These are phyloP conservation scores for Vultur gryphus DNA, from an alignment of 2,797 vertebrate species.

Conservation along the genomic window DNA sequence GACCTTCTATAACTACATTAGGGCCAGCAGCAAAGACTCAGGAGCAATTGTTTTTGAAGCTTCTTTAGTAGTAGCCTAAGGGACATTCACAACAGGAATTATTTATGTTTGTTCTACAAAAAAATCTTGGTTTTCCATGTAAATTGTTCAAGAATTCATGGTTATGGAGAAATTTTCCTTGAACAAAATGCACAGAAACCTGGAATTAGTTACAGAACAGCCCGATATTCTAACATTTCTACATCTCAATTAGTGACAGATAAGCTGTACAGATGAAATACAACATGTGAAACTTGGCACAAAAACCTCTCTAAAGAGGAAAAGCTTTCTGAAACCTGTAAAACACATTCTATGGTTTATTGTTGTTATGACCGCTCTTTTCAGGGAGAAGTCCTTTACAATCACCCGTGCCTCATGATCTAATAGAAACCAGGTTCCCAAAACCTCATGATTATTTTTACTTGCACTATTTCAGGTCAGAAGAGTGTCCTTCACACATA, in stretches of 20 bases:
- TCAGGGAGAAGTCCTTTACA: background rate
- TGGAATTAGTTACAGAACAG: background rate
- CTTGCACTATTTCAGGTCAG: background rate
- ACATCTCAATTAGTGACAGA: background rate
- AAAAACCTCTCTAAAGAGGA: background rate
- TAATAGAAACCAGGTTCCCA: background rate
- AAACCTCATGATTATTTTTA: background rate
- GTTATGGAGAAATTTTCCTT: background rate
- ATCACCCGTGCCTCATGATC: background rate
- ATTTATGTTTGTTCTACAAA: background rate
- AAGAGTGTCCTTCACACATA: background rate
- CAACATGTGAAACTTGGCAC: background rate
- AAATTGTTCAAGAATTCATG: background rate
- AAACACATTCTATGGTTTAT: background rate
- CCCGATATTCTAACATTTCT: background rate
- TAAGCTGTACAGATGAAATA: background rate
- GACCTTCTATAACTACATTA: background rate
- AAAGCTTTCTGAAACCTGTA: background rate
- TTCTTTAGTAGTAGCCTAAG: background rate
- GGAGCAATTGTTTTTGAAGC: background rate
- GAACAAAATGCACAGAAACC: background rate
- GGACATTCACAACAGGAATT: background rate
- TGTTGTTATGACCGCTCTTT: background rate
- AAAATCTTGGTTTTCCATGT: background rate
- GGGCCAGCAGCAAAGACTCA: background rate